Conservation (phyloP, 2,888 invertebrate species). For the Heliconius hortense region DNA sequence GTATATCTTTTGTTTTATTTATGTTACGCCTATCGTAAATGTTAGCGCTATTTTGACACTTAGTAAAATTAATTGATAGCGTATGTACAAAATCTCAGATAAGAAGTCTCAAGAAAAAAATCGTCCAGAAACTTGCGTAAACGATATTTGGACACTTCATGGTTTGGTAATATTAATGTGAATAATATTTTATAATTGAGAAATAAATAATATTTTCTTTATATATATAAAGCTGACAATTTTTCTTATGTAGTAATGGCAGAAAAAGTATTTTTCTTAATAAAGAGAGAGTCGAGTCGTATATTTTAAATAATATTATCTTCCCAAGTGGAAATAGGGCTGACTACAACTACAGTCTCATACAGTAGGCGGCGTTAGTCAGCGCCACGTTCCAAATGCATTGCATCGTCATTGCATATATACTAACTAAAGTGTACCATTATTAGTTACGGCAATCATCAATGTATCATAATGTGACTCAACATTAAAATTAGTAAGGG, state of each 20-base stretch:
- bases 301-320: not conserved
- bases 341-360: not conserved
- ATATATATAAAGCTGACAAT: too few relatives aligned
- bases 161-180: too few relatives aligned
- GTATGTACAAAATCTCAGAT: not conserved
- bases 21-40: not conserved
- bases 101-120: not conserved
- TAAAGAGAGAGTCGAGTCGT: not conserved
- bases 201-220: too few relatives aligned
- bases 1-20: too few relatives aligned
- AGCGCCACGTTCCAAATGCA: not conserved
- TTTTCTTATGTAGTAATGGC: too few relatives aligned
- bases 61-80: not conserved
- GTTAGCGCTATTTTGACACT: not conserved
- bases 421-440: conserved; percentile 5
- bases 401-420: not conserved
- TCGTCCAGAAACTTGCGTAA: not conserved
- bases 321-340: not conserved
- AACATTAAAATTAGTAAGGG: not conserved
- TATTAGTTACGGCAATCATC: conserved; percentile 12
- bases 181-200: too few relatives aligned
- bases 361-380: conserved; percentile 13
- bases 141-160: not conserved
- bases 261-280: too few relatives aligned
- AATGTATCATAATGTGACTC: conserved; percentile 11